phyloP scores from a whole-genome alignment of 1,140 invertebrate species.

The Bicyclus anynana region DNA sequence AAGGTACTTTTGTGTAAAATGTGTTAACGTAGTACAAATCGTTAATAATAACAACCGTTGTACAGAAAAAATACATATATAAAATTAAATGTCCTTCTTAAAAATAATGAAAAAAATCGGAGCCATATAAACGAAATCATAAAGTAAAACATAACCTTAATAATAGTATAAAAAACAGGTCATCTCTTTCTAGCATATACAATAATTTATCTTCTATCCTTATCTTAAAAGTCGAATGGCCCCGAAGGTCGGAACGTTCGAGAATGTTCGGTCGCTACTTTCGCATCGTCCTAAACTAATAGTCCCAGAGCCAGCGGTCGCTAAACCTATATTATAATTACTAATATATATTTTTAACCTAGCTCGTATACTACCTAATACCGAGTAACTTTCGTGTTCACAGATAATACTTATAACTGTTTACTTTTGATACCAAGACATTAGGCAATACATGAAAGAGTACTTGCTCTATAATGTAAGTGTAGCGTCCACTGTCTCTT shows the following conservation, averaged over 20 bases:
- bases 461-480: too few species aligned
- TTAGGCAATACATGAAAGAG: too few species aligned
- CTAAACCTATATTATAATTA: not conserved
- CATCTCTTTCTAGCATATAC: not conserved
- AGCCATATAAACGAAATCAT: slow-evolving; percentile 11
- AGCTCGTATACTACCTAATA: too few species aligned
- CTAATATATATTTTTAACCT: too few species aligned
- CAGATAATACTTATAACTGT: too few species aligned
- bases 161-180: not conserved
- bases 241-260: slow-evolving; percentile 37
- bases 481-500: not conserved
- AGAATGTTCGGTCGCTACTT: slow-evolving; percentile 39
- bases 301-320: not conserved
- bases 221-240: slow-evolving; percentile 4
- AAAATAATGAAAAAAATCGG: slow-evolving; percentile 6
- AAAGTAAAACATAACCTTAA: slow-evolving; percentile 13
- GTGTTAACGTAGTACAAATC: too few species aligned
- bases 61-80: slow-evolving; percentile 12
- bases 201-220: not conserved
- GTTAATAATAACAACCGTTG: slow-evolving; percentile 23
- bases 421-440: too few species aligned
- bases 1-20: too few species aligned
- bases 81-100: slow-evolving; percentile 6
- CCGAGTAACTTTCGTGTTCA: too few species aligned
- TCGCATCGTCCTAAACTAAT: slow-evolving; percentile 19